Percentiles rank a stretch among this genome's conserved stretches.
phyloP scores from a whole-genome alignment of 2,113 vertebrate species.

The Brachypteracias leptosomus region DNA sequence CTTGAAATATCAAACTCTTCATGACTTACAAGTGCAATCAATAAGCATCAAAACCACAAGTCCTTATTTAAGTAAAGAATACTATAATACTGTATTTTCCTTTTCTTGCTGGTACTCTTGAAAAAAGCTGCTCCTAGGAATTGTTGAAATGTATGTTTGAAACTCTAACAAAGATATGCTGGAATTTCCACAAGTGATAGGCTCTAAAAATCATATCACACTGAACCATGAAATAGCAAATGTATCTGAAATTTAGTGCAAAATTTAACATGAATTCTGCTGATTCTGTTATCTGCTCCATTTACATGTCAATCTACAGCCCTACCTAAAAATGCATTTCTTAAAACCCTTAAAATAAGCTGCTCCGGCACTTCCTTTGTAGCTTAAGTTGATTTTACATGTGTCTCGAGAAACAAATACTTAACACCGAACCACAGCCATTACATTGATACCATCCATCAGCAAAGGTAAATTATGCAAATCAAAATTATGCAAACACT shows the following conservation, averaged over 20 bases:
- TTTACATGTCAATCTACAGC: conserved; percentile 14
- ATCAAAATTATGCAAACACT: conserved; percentile 30
- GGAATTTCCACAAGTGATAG: neutral
- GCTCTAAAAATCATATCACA: neutral
- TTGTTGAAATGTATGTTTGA: neutral
- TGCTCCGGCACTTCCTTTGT: neutral
- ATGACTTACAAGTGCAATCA: neutral
- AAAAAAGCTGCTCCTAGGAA: neutral
- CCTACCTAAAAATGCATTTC: neutral
- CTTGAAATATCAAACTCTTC: neutral
- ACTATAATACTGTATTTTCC: neutral
- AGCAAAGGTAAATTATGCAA: conserved; percentile 31
- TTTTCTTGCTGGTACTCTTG: neutral
- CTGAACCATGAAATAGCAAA: conserved; percentile 49
- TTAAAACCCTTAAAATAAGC: conserved; percentile 23
- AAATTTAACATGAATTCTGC: conserved; percentile 41
- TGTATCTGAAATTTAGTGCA: conserved; percentile 28
- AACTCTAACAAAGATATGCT: neutral
- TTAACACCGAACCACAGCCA: neutral
- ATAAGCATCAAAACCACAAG: neutral
- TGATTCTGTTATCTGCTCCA: conserved; percentile 35
- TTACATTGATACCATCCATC: neutral
- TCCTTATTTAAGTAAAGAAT: neutral
- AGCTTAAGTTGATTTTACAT: neutral
- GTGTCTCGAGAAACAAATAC: conserved; percentile 3